Conservation (phyloP, 1,140 invertebrate genomes). For the Plutomurus gul region DNA sequence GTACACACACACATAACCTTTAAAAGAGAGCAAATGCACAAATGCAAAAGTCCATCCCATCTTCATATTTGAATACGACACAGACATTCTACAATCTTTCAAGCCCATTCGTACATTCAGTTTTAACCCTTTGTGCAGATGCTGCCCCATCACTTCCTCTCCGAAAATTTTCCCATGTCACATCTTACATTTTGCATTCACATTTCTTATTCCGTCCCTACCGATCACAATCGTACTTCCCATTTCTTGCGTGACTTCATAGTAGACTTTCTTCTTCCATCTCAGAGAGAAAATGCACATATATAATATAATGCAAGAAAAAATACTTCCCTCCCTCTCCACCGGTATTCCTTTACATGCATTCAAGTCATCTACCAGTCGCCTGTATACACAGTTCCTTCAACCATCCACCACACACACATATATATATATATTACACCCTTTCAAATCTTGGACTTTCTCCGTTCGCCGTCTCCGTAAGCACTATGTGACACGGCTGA, state of each 20-base stretch:
- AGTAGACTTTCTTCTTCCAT: neutral
- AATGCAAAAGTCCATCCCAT: too few species aligned
- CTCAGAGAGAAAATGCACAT: neutral
- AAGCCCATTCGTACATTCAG: neutral
- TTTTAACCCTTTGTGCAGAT: constrained; percentile 24
- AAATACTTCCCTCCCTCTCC: neutral
- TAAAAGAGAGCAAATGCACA: too few species aligned
- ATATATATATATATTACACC: too few species aligned
- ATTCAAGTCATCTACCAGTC: neutral
- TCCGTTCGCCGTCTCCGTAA: neutral
- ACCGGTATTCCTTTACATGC: neutral
- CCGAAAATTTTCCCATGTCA: neutral
- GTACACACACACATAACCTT: too few species aligned
- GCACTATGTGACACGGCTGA: constrained; percentile 6
- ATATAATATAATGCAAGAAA: constrained; percentile 16
- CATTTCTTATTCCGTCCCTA: constrained; percentile 10
- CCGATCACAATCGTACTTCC: neutral
- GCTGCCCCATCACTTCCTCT: neutral
- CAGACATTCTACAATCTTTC: too few species aligned
- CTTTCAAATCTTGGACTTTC: constrained; percentile 13
- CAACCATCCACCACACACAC: constrained; percentile 15
- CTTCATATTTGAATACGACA: too few species aligned
- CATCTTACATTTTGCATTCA: neutral
- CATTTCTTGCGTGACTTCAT: neutral
- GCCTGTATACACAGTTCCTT: constrained; percentile 9